Conservation (phyloP, 2,797 vertebrate species). For the Epinephelus awoara region DNA sequence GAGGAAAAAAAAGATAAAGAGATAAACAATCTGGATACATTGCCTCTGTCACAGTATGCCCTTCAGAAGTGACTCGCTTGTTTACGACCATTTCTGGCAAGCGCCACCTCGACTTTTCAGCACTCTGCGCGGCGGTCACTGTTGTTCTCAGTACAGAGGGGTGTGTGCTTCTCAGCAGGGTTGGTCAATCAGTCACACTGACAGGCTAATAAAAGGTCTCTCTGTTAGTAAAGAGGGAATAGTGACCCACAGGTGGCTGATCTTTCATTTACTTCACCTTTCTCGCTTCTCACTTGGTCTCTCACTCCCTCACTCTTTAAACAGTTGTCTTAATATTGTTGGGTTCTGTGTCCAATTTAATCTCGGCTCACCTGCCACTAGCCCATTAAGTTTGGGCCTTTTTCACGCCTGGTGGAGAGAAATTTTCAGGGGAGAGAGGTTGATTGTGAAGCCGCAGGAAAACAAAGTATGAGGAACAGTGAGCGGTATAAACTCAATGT, state of each 20-base stretch:
- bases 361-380: slow-evolving; percentile 25
- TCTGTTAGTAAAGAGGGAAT: slow-evolving; percentile 55
- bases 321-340: slow-evolving; percentile 35
- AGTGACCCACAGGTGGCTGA: slow-evolving; percentile 54
- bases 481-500: slow-evolving; percentile 25
- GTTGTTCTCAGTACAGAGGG: slow-evolving; percentile 16
- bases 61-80: slow-evolving; percentile 36
- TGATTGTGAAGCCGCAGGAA: slow-evolving; percentile 22
- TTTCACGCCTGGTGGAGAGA: slow-evolving; percentile 14
- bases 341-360: slow-evolving; percentile 43
- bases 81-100: slow-evolving; percentile 41
- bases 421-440: not conserved
- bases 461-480: slow-evolving; percentile 35
- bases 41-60: slow-evolving; percentile 25
- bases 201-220: slow-evolving; percentile 68
- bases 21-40: slow-evolving; percentile 35
- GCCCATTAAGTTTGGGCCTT: slow-evolving; percentile 33
- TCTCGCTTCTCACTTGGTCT: not conserved
- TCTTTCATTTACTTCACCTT: slow-evolving; percentile 46
- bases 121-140: slow-evolving; percentile 1
- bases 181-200: slow-evolving; percentile 69
- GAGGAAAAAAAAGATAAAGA: slow-evolving; percentile 10
- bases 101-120: slow-evolving; percentile 19
- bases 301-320: slow-evolving; percentile 31
- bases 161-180: slow-evolving; percentile 38